A percentile compares a stretch with the other conserved stretches of the same genome.
Conservation (phyloP, 2,797 vertebrate genomes). For the Gallinago solitaria region DNA sequence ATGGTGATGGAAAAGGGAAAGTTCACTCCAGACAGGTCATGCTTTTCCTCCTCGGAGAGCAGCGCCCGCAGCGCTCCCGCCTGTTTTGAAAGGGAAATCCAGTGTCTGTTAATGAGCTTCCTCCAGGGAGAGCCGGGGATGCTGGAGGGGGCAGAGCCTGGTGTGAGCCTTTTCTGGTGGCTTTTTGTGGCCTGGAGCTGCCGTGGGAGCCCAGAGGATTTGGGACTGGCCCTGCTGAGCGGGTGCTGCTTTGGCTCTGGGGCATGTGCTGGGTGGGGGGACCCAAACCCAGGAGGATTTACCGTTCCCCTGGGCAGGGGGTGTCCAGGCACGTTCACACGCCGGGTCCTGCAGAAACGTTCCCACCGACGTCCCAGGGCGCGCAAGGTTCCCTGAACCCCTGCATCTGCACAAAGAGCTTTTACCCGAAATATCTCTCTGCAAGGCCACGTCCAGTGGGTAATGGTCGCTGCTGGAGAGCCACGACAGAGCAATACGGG, state of each 20-base stretch:
- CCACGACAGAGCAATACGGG: rapidly evolving
- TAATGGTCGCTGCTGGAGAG: not conserved
- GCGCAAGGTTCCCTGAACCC: not conserved
- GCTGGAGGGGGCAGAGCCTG: not conserved
- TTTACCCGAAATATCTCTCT: rapidly evolving
- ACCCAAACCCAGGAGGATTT: not conserved
- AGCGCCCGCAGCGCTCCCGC: rapidly evolving
- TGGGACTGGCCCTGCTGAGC: not conserved
- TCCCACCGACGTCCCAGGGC: rapidly evolving
- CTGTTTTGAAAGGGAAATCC: not conserved
- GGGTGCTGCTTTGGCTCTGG: not conserved
- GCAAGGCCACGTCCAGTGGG: rapidly evolving
- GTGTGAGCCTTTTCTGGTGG: not conserved
- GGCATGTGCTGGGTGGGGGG: not conserved
- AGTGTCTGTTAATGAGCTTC: not conserved
- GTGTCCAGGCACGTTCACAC: rapidly evolving
- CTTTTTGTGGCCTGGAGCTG: not conserved
- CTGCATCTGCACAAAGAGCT: not conserved
- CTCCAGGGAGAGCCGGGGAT: not conserved
- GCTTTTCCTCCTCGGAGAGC: not conserved
- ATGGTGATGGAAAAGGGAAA: not conserved
- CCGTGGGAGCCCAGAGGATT: rapidly evolving
- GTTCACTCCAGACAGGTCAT: rapidly evolving
- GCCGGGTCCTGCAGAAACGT: not conserved
- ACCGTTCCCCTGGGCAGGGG: rapidly evolving